A percentile compares a stretch with the other conserved stretches of the same genome.
phyloP scores from a whole-genome alignment of 2,113 vertebrate genomes.

The Xiphophorus hellerii region DNA sequence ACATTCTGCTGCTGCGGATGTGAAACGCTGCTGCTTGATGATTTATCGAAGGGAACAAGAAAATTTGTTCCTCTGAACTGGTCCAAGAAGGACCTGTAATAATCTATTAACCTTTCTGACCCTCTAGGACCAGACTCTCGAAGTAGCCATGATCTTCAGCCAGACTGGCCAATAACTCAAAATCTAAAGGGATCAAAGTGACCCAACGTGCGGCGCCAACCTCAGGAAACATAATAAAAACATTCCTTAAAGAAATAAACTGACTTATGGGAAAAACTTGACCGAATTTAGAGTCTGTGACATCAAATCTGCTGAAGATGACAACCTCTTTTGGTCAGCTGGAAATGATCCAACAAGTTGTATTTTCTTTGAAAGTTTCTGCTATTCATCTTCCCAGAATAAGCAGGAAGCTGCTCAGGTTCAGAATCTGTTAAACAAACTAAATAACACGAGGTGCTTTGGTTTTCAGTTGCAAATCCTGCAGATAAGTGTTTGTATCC shows the following conservation, averaged over 20 bases:
- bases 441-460: not conserved
- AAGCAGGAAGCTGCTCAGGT: no score
- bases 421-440: no score
- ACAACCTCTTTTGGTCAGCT: not conserved
- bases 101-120: constrained; percentile 6
- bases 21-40: not conserved
- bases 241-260: not conserved
- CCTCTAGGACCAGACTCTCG: constrained; percentile 4
- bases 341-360: not conserved
- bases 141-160: not conserved
- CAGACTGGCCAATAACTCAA: not conserved
- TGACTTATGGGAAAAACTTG: not conserved
- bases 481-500: not conserved
- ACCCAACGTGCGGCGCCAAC: not conserved
- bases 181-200: constrained; percentile 9
- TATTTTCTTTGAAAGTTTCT: not conserved
- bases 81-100: constrained; percentile 2
- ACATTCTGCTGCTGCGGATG: not conserved
- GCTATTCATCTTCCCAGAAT: not conserved
- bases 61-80: not conserved
- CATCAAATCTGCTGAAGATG: not conserved
- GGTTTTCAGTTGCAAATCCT: not conserved
- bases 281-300: not conserved
- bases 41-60: not conserved
- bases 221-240: not conserved